Conservation (phyloP, 2,888 invertebrate species). For the Elmis aenea region DNA sequence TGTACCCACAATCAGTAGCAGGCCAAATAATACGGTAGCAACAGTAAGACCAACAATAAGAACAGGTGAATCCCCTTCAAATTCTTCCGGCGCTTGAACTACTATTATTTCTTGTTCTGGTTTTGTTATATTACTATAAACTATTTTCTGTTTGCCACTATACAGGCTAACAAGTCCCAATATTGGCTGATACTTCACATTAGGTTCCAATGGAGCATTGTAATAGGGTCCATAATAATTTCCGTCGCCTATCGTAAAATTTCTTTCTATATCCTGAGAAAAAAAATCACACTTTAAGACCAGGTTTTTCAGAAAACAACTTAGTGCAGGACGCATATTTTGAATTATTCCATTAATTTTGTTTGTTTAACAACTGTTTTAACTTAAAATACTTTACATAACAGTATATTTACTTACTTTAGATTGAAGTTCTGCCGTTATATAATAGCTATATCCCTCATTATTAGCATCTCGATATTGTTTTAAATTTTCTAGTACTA, state of each 20-base stretch:
- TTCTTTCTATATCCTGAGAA: conserved; percentile 52
- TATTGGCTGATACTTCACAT: conserved; percentile 61
- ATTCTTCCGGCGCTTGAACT: conserved; percentile 48
- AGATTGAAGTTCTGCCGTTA: conserved; percentile 73
- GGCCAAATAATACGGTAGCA: conserved; percentile 66
- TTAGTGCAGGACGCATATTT: too few species aligned
- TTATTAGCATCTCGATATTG: conserved; percentile 62
- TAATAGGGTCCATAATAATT: conserved; percentile 67
- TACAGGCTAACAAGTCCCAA: conserved; percentile 67
- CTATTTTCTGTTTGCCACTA: conserved; percentile 58
- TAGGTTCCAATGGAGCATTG: conserved; percentile 67
- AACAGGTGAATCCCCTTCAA: conserved; percentile 44
- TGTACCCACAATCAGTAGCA: conserved; percentile 59
- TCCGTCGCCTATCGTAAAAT: conserved; percentile 75
- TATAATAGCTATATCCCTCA: conserved; percentile 71
- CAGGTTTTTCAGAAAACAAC: too few species aligned
- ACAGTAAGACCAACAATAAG: conserved; percentile 49
- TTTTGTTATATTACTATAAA: conserved; percentile 58
- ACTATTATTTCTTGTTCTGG: conserved; percentile 49
- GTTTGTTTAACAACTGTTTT: too few species aligned
- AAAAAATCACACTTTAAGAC: too few species aligned
- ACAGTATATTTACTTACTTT: conserved; percentile 49
- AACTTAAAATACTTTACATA: too few species aligned
- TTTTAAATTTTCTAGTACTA: conserved; percentile 57
- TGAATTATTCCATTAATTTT: too few species aligned